These are phyloP conservation scores for Limnephilus auricula DNA, from an alignment of 2,888 invertebrate species.

Conservation along the genomic window DNA sequence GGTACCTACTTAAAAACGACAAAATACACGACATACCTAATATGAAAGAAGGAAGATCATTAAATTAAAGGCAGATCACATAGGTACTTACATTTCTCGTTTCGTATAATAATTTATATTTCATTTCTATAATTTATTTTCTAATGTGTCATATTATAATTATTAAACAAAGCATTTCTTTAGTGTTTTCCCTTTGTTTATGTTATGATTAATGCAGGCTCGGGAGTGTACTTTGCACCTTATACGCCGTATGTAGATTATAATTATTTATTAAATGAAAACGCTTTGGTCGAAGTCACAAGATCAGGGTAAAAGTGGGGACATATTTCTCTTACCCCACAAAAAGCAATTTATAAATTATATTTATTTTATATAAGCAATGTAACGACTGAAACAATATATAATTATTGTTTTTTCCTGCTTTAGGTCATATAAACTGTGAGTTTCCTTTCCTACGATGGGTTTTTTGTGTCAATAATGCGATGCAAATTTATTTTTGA, in stretches of 20 bases:
- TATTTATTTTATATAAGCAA: too few relatives aligned
- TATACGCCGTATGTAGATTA: background rate
- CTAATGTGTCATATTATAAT: background rate
- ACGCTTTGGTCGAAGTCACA: background rate
- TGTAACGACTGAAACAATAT: too few relatives aligned
- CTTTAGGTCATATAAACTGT: background rate
- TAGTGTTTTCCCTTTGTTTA: background rate
- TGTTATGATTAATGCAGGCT: too few relatives aligned
- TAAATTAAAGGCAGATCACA: too few relatives aligned
- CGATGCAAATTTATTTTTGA: background rate
- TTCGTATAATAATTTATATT: background rate
- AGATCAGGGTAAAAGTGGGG: background rate
- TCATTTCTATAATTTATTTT: background rate
- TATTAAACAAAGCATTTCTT: background rate
- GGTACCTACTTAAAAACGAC: background rate
- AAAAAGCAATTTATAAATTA: background rate
- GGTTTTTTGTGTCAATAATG: background rate
- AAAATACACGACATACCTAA: background rate
- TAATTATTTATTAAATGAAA: background rate
- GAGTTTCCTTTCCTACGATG: background rate
- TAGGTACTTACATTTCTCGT: background rate
- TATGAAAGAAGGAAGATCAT: background rate
- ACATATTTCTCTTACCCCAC: background rate
- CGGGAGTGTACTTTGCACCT: background rate
- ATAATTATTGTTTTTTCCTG: too few relatives aligned